Evolutionary conservation across 2,888 invertebrate genomes (phyloP).

Genomic region (Tetranychus truncatus): DNA sequence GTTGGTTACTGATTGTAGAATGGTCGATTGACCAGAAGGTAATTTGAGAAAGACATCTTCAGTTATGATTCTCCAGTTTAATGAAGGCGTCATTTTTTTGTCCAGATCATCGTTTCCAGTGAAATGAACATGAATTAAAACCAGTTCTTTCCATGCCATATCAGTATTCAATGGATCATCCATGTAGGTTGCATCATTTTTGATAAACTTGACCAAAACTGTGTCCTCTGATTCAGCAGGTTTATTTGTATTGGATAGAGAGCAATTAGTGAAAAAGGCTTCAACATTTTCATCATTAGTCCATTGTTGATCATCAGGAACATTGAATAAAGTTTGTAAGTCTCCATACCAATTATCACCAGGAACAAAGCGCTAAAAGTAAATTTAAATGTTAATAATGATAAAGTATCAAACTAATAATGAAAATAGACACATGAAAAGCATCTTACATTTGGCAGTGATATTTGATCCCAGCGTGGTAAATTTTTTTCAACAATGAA

Average conservation of each 20-base stretch:
- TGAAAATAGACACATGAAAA: background rate
- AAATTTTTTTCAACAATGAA: conserved; percentile 24
- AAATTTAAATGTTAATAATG: background rate
- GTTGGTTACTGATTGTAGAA: conserved; percentile 25
- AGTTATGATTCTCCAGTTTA: conserved; percentile 26
- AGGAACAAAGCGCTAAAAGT: conserved; percentile 25
- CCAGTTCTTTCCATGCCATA: conserved; percentile 29
- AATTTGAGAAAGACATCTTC: conserved; percentile 27
- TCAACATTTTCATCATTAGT: conserved; percentile 22
- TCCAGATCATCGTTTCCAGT: conserved; percentile 16
- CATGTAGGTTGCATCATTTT: conserved; percentile 31
- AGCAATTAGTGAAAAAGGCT: conserved; percentile 16
- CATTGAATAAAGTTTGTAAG: conserved; percentile 22
- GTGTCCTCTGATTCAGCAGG: background rate
- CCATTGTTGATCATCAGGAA: conserved; percentile 21
- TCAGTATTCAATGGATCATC: conserved; percentile 33
- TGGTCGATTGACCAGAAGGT: conserved; percentile 25
- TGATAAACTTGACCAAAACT: conserved; percentile 19
- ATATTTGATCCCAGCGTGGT: conserved; percentile 22
- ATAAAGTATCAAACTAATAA: background rate
- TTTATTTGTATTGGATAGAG: conserved; percentile 8
- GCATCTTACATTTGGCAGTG: conserved; percentile 23
- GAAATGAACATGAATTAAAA: conserved; percentile 28
- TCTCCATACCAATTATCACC: conserved; percentile 25
- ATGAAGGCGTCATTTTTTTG: background rate